Conservation (phyloP, 2,888 invertebrate species). For the Boloria selene region DNA sequence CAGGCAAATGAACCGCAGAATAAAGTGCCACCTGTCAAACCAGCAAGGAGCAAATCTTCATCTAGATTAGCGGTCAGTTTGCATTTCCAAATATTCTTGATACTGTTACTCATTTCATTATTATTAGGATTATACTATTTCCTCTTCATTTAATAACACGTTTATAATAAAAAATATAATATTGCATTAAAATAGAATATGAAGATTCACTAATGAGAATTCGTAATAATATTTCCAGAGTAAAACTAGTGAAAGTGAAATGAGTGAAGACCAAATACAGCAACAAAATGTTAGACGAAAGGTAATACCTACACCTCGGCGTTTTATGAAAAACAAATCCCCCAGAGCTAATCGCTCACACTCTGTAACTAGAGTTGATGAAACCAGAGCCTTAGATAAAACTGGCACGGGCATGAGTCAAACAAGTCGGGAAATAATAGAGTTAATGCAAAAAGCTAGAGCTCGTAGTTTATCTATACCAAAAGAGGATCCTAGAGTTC, state of each 20-base stretch:
- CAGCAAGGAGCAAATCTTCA: conserved; percentile 77
- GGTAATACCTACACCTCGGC: conserved; percentile 68
- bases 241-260: conserved; percentile 82
- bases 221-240: conserved; percentile 76
- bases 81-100: conserved; percentile 66
- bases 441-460: conserved; percentile 75
- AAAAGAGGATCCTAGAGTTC: conserved; percentile 74
- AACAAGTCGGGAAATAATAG: conserved; percentile 75
- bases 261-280: conserved; percentile 76
- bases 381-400: conserved; percentile 59
- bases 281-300: conserved; percentile 65
- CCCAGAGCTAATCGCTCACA: conserved; percentile 80
- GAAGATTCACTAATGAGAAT: conserved; percentile 63
- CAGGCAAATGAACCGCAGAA: conserved; percentile 57
- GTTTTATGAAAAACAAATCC: conserved; percentile 71
- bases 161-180: conserved; percentile 14
- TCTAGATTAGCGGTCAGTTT: conserved; percentile 79
- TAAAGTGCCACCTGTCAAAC: conserved; percentile 73
- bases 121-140: conserved; percentile 68
- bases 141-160: conserved; percentile 46
- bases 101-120: conserved; percentile 64
- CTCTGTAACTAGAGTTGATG: conserved; percentile 78
- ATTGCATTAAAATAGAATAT: conserved; percentile 44
- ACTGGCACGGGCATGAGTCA: conserved; percentile 72
- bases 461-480: conserved; percentile 77